phyloP scores from a whole-genome alignment of 2,113 vertebrate genomes.

The Kryptolebias marmoratus region DNA sequence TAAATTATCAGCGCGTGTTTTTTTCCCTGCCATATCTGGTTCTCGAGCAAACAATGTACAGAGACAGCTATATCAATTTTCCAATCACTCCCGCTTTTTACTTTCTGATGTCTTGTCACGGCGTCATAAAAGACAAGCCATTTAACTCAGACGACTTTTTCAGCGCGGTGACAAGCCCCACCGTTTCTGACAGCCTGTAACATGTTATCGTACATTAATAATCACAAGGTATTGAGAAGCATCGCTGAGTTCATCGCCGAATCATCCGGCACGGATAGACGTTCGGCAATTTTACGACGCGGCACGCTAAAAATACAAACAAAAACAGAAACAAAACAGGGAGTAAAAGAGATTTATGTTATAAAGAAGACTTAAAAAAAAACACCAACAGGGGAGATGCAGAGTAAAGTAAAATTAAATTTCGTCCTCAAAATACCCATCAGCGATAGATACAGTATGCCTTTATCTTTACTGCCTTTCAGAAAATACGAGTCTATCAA shows the following conservation, averaged over 20 bases:
- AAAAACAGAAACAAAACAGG: not conserved
- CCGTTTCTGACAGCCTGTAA: constrained; percentile 56
- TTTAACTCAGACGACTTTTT: constrained; percentile 39
- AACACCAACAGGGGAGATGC: not conserved
- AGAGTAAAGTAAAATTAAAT: not conserved
- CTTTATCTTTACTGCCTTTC: constrained; percentile 13
- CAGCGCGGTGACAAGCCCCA: constrained; percentile 30
- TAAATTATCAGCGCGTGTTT: constrained; percentile 59
- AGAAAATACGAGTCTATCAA: not conserved
- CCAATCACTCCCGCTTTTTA: constrained; percentile 61
- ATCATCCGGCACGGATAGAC: constrained; percentile 4
- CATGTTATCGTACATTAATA: constrained; percentile 50
- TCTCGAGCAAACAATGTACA: constrained; percentile 50
- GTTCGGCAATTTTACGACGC: constrained; percentile 1
- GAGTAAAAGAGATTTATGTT: not conserved
- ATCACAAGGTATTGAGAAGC: constrained; percentile 35
- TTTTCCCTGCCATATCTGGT: constrained; percentile 49
- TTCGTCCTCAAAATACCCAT: too few relatives aligned
- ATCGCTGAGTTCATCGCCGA: constrained; percentile 20
- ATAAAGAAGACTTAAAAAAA: not conserved
- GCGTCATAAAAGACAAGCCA: constrained; percentile 39
- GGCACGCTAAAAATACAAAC: constrained; percentile 6
- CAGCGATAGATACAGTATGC: not conserved
- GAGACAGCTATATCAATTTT: constrained; percentile 62
- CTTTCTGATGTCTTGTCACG: constrained; percentile 54